Evolutionary conservation across 2,113 vertebrate species (phyloP).

Genomic region (Mormoops blainvillei): DNA sequence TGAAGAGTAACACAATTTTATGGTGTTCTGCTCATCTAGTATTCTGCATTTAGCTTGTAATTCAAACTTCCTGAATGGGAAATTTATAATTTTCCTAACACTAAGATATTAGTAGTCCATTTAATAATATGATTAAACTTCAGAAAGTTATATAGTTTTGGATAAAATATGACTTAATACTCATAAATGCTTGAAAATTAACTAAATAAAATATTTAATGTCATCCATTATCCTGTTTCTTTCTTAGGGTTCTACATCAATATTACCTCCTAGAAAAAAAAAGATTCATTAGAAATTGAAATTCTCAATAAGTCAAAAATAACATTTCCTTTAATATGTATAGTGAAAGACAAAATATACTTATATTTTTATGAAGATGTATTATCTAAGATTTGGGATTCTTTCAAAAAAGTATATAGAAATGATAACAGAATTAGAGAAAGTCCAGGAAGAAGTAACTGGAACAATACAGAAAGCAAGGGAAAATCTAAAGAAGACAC

Average conservation of each 20-base stretch:
- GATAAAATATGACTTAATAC: not conserved
- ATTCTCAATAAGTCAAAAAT: not conserved
- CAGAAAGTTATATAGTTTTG: not conserved
- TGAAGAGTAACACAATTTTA: not conserved
- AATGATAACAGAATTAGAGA: not conserved
- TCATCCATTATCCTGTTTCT: not conserved
- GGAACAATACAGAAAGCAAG: not conserved
- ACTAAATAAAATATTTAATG: not conserved
- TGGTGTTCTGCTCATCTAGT: not conserved
- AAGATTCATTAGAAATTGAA: not conserved
- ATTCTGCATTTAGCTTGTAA: not conserved
- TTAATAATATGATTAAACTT: not conserved
- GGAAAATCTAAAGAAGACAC: not conserved
- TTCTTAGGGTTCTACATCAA: not conserved
- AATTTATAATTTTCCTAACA: not conserved
- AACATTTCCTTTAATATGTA: not conserved
- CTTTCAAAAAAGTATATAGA: not conserved
- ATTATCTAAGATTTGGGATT: not conserved
- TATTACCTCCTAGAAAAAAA: not conserved
- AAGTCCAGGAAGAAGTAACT: not conserved
- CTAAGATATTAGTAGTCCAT: not conserved
- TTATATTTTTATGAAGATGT: not conserved
- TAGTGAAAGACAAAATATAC: not conserved
- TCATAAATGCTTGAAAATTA: not conserved
- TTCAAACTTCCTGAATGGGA: not conserved